Evolutionary conservation across 2,113 vertebrate species (phyloP), one percentile per base, ranked within the genome.

Genomic region (Hydrolagus affinis): DNA sequence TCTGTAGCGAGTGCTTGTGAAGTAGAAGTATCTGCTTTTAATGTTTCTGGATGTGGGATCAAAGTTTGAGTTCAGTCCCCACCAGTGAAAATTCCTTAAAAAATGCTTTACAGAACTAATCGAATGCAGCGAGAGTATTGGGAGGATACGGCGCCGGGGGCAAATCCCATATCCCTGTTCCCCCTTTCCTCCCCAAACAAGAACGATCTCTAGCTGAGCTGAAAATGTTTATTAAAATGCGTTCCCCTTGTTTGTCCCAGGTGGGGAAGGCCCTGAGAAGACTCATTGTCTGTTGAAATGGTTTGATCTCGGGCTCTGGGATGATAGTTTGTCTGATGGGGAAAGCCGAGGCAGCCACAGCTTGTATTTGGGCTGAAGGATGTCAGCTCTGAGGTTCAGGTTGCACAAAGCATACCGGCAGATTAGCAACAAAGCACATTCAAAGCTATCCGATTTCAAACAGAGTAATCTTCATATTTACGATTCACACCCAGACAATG

Each of bases 331-430:
- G 92, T 92, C 92, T 90, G 91, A 91, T 89, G 87, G 91, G 91
- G 93, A 94, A 94, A 94, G 91, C 90, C 89, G 89, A 93, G 92
- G 93, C 93, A 92, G 92, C 92, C 80, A 92, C 92, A 86, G 89
- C 94, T 90, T 90, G 94, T 95, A 93, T 87, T 94, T 94, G 94
- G 94, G 93, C 94, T 93, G 93, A 90, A 94, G 93, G 94, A 93
- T 94, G 94, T 95, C 93, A 94, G 92, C 88, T 93, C 87, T 59
- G 85, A 86, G 89, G 94, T 92, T 95, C 87, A 64, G 89, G 90
- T 94, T 90, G 89, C 94, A 93, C 90, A 93, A 93, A 92, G 92
- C 89, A 89, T 90, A 90, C 91, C 90, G 89, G 90, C 88, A 94
- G 92, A 95, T 95, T 93, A 92, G 94, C 91, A 92, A 94, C 91